Base-by-base conservation (phyloP, 2,113 vertebrate genomes). In the Tretioscincus oriximinensis region DNA sequence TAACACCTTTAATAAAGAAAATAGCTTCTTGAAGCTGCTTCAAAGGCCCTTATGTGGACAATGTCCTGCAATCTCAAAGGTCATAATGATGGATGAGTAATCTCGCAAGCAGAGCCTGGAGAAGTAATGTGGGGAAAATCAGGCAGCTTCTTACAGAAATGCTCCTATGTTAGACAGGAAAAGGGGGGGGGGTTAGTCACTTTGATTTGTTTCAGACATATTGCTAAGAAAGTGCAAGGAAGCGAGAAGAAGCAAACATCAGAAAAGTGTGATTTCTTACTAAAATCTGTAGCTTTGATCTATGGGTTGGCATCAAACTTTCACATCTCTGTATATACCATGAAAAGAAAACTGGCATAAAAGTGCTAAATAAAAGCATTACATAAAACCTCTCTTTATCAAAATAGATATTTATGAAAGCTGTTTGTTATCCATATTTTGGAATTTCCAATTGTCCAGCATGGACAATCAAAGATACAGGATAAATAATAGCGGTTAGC, bases 81-180 rank as follows among this genome's bases (percentile, higher is more conserved):
- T 70, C 65, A 45, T 81, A 81, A 47, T 66, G 21, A 9, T 7
- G n/a, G 58, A 79, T 69, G 51, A 84, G 22, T 79, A 51, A 31
- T 68, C 54, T 68, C 63, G 20, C 54, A 35, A 74, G 41, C 12
- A 60, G 63, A 73, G 71, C 20, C 7, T 9, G 54, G 75, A 65
- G 47, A 28, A 72, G 22, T 28, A 77, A 21, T 31, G 29, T 78
- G 26, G 64, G 83, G 49, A 0, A 58, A 88, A 65, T 9, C 26
- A 66, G 47, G 12, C 10, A 73, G 8, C 22, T 88, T 83, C 61
- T 73, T 66, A 0, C 0, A 73, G 77, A 16, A 35, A 81, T 35
- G 2, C 11, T 14, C 18, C 16, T 1, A 58, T 58, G 14, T 58
- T 58, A 58, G 54, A 58, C 54, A 65, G 26, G 26, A 26, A 80